Evolutionary conservation across 2,113 vertebrate genomes (phyloP), one percentile per base, ranked within the genome.

Genomic region (Corythaeola cristata): DNA sequence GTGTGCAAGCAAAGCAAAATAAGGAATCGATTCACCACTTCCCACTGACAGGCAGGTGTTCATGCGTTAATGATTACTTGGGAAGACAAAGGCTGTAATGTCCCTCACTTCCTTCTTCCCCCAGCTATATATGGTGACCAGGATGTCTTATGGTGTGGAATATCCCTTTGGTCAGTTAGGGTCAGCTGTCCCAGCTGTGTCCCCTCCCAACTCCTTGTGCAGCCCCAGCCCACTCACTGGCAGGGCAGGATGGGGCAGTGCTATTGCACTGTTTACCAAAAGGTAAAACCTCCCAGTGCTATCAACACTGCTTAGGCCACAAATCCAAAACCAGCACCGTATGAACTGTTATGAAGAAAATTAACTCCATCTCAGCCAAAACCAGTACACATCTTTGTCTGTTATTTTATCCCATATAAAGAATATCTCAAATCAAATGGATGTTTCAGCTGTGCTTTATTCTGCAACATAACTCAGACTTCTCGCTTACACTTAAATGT

Each of bases 131-230:
- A 3, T 12, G 0, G 41, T 35, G 47, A 49, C 10, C 41, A 7
- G 1, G 6, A 30, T 0, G 1, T 2, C 44, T 3, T 5, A 2
- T 1, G 12, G 47, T 45, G 10, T 21, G 41, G 52, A 3, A 21
- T 23, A 37, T 11, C n/a, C 15, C 72, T 37, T 6, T 19, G 64
- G 27, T 22, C 81, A 19, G 2, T 3, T 2, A 24, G 35, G 45
- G 15, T 63, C 59, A 45, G 53, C 52, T 62, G 74, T 72, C 44
- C 75, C 5, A 10, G 33, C 59, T 20, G 32, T 58, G 44, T 47
- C 60, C 66, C 37, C 33, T 58, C 39, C 45, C 79, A 55, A 1
- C 60, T 35, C 7, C 28, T 18, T 1, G 2, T 39, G n/a, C 39
- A 7, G 44, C n/a, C 24, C 6, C 10, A 11, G 41, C 52, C 41